Base-by-base conservation (phyloP, 2,113 vertebrate species). In the Grantiella picta region DNA sequence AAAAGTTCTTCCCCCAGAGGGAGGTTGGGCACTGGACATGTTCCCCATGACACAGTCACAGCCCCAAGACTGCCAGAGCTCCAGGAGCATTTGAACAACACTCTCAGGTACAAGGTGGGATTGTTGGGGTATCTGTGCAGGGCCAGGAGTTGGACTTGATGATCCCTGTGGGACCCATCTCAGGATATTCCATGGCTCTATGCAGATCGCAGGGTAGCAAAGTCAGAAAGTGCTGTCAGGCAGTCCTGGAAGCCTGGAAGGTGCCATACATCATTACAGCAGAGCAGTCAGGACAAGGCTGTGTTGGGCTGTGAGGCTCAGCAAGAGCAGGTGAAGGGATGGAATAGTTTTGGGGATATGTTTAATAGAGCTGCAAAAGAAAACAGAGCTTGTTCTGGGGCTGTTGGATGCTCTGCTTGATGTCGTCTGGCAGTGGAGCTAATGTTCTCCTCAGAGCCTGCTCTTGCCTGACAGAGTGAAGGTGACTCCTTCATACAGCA, bases 1-100 rank as follows among this genome's bases (percentile, higher is more conserved):
- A 60, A 76, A 76, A n/a, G 38, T 8, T 60, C 24, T n/a, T 60
- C 7, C 24, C n/a, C 21, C 24, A 31, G 20, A 38, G 38, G n/a
- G 53, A 53, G 24, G 3, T 3, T 23, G 52, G 18, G 45, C n/a
- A 61, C 47, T 54, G 78, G 11, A 29, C 4, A 15, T 33, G 25
- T 8, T 76, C 11, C 54, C 9, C 29, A 50, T 10, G 35, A 66
- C 5, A n/a, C 0, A 1, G 40, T 17, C 28, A 33, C 2, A 0
- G 21, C 18, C 35, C 18, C 35, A 19, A n/a, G 60, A 38, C 61
- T 60, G 38, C 23, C 78, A 89, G 61, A 76, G 47, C 20, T 25
- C 20, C 29, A 40, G 54, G 10, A 38, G 24, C 1, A 2, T 40
- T 47, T 53, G 54, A 20, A 4, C 45, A 75, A 60, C 1, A 3